Evolutionary conservation across 2,113 vertebrate species (phyloP).

Genomic region (Hippocampus zosterae): DNA sequence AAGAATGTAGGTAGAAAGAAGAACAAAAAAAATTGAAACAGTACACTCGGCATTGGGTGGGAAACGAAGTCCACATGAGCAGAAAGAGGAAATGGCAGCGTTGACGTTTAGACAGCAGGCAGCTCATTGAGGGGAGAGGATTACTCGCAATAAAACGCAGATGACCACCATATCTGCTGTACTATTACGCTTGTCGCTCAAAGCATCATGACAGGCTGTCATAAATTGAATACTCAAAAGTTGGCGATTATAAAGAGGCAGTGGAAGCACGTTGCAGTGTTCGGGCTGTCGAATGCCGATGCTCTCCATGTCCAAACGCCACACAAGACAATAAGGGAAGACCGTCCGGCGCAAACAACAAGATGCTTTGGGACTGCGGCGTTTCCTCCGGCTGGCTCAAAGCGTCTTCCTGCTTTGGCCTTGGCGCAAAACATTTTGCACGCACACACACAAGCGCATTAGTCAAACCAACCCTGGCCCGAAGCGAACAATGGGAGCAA

Average conservation of each 20-base stretch:
- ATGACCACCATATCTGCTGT: constrained; percentile 16
- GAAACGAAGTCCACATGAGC: constrained; percentile 41
- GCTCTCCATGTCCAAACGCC: constrained; percentile 3
- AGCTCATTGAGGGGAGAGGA: constrained; percentile 48
- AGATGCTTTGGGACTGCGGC: constrained; percentile 39
- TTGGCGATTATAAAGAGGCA: neutral
- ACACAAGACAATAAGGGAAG: constrained; percentile 24
- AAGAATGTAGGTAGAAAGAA: no score
- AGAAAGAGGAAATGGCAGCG: constrained; percentile 57
- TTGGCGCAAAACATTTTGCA: neutral
- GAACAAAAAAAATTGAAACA: no score
- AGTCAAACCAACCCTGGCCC: constrained; percentile 65
- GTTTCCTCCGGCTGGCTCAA: constrained; percentile 48
- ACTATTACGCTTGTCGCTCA: constrained; percentile 1
- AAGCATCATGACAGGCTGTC: neutral
- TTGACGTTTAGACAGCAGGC: constrained; percentile 47
- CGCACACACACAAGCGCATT: constrained; percentile 37
- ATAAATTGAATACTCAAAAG: constrained; percentile 22
- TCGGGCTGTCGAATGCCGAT: constrained; percentile 7
- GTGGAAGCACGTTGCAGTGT: neutral
- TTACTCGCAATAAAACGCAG: constrained; percentile 50
- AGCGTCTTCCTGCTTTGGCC: constrained; percentile 54
- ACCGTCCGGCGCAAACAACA: constrained; percentile 31
- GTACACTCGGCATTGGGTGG: constrained; percentile 24
- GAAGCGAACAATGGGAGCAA: constrained; percentile 64